Evolutionary conservation across 2,797 vertebrate genomes (phyloP).

Genomic region (Acrocephalus scirpaceus): DNA sequence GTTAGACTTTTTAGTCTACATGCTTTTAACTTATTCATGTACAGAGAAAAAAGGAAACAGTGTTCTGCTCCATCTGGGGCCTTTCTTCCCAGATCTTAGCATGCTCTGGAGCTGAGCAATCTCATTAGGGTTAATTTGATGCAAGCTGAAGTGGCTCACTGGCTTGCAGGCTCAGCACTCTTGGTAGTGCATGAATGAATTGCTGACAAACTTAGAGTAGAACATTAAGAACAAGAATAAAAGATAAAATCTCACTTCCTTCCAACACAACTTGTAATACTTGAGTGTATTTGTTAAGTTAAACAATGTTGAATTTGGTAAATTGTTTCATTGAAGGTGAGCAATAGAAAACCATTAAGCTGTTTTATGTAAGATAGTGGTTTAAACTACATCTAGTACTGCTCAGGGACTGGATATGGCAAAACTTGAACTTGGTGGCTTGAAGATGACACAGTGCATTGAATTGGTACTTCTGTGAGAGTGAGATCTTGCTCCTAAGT

Average conservation of each 20-base stretch:
- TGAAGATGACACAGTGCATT: neutral
- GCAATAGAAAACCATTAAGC: neutral
- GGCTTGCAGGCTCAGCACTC: neutral
- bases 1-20: neutral
- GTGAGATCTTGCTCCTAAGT: neutral
- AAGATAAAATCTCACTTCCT: neutral
- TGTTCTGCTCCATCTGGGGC: neutral
- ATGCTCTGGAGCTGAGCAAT: neutral
- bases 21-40: neutral
- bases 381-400: neutral
- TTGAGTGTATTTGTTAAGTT: neutral
- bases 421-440: neutral
- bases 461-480: neutral
- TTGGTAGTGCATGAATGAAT: neutral
- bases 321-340: neutral
- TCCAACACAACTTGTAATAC: neutral
- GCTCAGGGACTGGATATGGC: neutral
- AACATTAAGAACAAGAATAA: neutral
- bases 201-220: neutral
- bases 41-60: rapidly evolving
- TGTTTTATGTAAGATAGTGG: neutral
- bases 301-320: neutral
- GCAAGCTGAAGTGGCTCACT: neutral
- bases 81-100: neutral
- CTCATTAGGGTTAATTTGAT: neutral